Percentiles rank a stretch among this genome's conserved stretches.
Evolutionary conservation across 1,140 invertebrate genomes (phyloP).

Genomic region (Hermetia illucens): DNA sequence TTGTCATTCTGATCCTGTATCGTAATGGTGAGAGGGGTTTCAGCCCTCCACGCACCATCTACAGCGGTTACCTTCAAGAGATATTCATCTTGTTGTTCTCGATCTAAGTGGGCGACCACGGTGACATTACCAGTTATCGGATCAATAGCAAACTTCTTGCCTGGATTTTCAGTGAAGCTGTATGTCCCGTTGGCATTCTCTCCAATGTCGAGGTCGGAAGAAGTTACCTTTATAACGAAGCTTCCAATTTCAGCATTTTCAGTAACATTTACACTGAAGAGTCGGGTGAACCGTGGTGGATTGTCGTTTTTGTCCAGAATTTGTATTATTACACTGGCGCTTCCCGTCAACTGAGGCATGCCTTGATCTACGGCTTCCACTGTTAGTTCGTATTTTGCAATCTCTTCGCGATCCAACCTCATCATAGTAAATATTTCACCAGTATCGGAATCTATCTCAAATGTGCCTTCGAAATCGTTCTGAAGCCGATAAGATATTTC

Average conservation of each 20-base stretch:
- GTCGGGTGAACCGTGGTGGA: conserved; percentile 77
- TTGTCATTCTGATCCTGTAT: conserved; percentile 94
- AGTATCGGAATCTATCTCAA: conserved; percentile 62
- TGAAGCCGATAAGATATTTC: conserved; percentile 63
- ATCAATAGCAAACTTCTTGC: conserved; percentile 82
- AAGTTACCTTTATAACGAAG: conserved; percentile 85
- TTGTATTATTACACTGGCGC: conserved; percentile 68
- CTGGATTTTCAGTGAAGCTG: conserved; percentile 74
- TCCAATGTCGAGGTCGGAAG: conserved; percentile 75
- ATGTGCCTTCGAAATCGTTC: conserved; percentile 60
- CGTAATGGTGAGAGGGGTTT: conserved; percentile 79
- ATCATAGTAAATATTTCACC: conserved; percentile 77
- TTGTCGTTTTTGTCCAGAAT: conserved; percentile 91
- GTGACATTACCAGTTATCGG: conserved; percentile 79
- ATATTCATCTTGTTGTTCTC: conserved; percentile 85
- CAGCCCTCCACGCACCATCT: conserved; percentile 78
- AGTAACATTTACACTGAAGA: conserved; percentile 88
- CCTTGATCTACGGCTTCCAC: conserved; percentile 83
- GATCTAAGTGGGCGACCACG: conserved; percentile 65
- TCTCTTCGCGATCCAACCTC: conserved; percentile 77
- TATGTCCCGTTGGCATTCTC: conserved; percentile 81
- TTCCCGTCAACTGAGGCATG: conserved; percentile 62
- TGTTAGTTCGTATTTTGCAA: conserved; percentile 65
- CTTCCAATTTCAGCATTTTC: conserved; percentile 88
- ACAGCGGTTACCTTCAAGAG: conserved; percentile 71